A percentile compares a stretch with the other conserved stretches of the same genome.
Evolutionary conservation across 2,113 vertebrate species (phyloP).

Genomic region (Trachemys scripta): DNA sequence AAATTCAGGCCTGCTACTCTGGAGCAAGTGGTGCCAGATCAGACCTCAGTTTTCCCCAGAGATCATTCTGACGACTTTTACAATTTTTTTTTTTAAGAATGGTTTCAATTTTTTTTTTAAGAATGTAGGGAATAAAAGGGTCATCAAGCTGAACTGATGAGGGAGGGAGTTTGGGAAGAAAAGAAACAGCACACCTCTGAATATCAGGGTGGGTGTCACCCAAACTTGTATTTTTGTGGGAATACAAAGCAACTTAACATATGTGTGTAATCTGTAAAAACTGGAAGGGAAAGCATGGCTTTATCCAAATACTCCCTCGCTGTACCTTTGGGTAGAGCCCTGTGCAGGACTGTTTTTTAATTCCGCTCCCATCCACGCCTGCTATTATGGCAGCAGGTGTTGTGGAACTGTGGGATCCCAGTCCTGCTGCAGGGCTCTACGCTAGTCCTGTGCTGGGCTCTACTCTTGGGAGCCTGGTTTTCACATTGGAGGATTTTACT

Average conservation of each 20-base stretch:
- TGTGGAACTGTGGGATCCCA: not conserved
- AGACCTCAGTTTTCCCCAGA: slow-evolving; percentile 1
- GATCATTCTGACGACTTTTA: not conserved
- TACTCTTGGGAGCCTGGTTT: not conserved
- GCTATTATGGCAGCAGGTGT: too few species aligned
- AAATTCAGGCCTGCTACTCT: not conserved
- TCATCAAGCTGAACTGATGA: slow-evolving; percentile 34
- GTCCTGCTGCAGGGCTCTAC: not conserved
- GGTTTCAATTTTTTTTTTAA: slow-evolving; percentile 42
- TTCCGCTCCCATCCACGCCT: too few species aligned
- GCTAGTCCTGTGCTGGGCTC: not conserved
- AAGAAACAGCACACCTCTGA: slow-evolving; percentile 51
- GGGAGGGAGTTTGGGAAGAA: slow-evolving; percentile 52
- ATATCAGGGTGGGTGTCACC: slow-evolving; percentile 25
- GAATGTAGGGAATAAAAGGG: slow-evolving; percentile 49
- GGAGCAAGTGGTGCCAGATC: not conserved
- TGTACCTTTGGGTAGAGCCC: not conserved
- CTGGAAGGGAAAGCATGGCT: not conserved
- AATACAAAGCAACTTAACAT: not conserved
- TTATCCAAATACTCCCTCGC: not conserved
- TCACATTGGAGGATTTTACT: slow-evolving; percentile 14
- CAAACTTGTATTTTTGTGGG: slow-evolving; percentile 29
- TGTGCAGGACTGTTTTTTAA: not conserved
- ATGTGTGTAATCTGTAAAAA: slow-evolving; percentile 8
- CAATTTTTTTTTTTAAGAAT: not conserved